Conservation (phyloP, 2,888 invertebrate species). For the Polydrusus tereticollis region DNA sequence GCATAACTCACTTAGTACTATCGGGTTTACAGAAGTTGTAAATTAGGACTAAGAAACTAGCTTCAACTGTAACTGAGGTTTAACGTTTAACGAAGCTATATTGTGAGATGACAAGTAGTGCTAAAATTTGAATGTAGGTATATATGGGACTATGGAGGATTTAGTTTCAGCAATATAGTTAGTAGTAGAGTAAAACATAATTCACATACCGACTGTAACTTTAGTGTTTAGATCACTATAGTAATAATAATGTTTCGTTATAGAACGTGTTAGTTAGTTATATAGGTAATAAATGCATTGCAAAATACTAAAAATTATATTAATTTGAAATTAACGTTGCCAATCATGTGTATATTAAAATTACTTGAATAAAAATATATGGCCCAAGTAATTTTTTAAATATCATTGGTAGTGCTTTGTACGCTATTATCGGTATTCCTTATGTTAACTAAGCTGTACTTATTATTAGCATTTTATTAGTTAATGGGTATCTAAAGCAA, state of each 20-base stretch:
- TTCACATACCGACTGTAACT: background rate
- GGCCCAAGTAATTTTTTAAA: background rate
- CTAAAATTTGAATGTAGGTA: constrained; percentile 19
- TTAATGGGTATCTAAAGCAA: background rate
- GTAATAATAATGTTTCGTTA: background rate
- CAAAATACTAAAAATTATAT: too few species aligned
- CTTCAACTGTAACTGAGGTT: constrained; percentile 5
- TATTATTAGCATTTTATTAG: too few species aligned
- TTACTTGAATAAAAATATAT: background rate
- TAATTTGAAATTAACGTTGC: too few species aligned
- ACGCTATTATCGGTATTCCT: too few species aligned
- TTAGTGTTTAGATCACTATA: background rate
- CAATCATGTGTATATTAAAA: background rate
- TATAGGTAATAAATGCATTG: background rate
- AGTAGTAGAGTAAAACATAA: background rate
- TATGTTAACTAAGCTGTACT: too few species aligned
- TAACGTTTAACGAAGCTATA: constrained; percentile 24
- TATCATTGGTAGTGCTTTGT: too few species aligned
- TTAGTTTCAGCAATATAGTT: constrained; percentile 11
- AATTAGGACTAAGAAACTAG: constrained; percentile 17
- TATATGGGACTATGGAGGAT: constrained; percentile 6
- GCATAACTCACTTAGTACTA: background rate
- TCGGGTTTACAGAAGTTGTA: background rate
- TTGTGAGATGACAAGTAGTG: constrained; percentile 17
- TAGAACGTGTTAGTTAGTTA: background rate